phyloP scores from a whole-genome alignment of 2,888 invertebrate genomes.

The Oscheius sp. region DNA sequence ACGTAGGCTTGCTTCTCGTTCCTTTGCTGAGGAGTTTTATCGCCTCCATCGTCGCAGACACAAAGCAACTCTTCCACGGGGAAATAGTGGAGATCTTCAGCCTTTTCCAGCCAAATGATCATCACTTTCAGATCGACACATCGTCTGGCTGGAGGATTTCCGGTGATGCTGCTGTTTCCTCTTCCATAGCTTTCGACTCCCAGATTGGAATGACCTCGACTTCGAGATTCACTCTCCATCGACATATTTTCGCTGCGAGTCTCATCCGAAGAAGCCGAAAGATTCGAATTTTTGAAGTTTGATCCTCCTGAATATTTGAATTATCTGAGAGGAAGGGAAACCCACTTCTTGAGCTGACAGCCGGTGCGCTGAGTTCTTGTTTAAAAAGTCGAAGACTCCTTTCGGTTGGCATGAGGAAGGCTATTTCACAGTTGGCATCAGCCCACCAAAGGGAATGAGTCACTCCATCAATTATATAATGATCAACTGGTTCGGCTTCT shows the following conservation, averaged over 20 bases:
- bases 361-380: constrained; percentile 48
- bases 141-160: constrained; percentile 42
- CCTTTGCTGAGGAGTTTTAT: constrained; percentile 65
- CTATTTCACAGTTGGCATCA: constrained; percentile 78
- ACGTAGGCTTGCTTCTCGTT: constrained; percentile 33
- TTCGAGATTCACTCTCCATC: constrained; percentile 17
- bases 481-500: constrained; percentile 52
- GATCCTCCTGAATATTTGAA: constrained; percentile 35
- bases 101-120: constrained; percentile 94
- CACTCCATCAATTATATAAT: constrained; percentile 65
- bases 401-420: constrained; percentile 85
- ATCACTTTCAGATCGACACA: constrained; percentile 73
- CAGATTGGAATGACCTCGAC: constrained; percentile 24
- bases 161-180: constrained; percentile 30
- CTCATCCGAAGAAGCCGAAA: constrained; percentile 26
- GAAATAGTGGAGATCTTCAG: constrained; percentile 90
- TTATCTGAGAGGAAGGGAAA: not conserved
- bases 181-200: constrained; percentile 32
- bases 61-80: constrained; percentile 81
- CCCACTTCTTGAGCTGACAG: constrained; percentile 45
- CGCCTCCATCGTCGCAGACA: constrained; percentile 84
- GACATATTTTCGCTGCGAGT: constrained; percentile 37
- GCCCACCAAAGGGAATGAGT: constrained; percentile 62
- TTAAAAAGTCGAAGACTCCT: constrained; percentile 53
- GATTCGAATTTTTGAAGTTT: constrained; percentile 32